A percentile compares a stretch with the other conserved stretches of the same genome.
These are phyloP conservation scores for Myiozetetes cayanensis DNA, from an alignment of 2,113 vertebrate species.

Conservation along the genomic window DNA sequence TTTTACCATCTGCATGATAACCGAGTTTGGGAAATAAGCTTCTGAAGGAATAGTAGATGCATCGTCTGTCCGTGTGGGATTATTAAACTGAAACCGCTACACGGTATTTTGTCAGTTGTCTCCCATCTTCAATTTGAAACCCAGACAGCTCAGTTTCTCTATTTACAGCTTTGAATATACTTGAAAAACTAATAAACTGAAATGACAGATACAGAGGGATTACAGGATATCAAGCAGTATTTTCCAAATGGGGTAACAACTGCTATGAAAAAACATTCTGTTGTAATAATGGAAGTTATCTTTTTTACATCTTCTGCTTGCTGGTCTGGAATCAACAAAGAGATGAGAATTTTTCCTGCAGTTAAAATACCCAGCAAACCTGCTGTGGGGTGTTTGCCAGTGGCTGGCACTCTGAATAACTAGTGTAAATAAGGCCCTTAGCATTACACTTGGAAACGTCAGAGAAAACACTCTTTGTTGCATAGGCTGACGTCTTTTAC, in stretches of 20 bases:
- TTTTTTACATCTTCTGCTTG: slow-evolving; percentile 51
- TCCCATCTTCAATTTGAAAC: slow-evolving; percentile 47
- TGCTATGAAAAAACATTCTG: slow-evolving; percentile 34
- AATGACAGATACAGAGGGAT: slow-evolving; percentile 54
- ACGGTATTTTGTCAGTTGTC: slow-evolving; percentile 37
- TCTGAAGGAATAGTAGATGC: background rate
- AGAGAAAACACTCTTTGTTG: background rate
- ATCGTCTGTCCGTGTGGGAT: slow-evolving; percentile 7
- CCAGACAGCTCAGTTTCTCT: background rate
- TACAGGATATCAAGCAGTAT: slow-evolving; percentile 54
- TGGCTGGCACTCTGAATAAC: background rate
- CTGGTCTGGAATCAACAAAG: slow-evolving; percentile 39
- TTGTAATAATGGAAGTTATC: slow-evolving; percentile 61
- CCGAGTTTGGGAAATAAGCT: slow-evolving; percentile 23
- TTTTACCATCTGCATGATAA: slow-evolving; percentile 35
- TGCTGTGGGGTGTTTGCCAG: background rate
- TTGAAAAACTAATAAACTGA: slow-evolving; percentile 56
- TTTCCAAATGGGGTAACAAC: slow-evolving; percentile 58
- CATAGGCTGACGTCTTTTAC: background rate
- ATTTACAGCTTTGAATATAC: slow-evolving; percentile 51
- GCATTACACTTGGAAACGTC: background rate
- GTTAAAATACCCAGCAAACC: background rate
- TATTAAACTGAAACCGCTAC: slow-evolving; percentile 56
- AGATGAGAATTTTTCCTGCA: slow-evolving; percentile 12
- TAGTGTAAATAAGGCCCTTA: background rate